A percentile compares a stretch with the other conserved stretches of the same genome.
Conservation (phyloP, 1,140 invertebrate genomes). For the Ceratina calcarata region DNA sequence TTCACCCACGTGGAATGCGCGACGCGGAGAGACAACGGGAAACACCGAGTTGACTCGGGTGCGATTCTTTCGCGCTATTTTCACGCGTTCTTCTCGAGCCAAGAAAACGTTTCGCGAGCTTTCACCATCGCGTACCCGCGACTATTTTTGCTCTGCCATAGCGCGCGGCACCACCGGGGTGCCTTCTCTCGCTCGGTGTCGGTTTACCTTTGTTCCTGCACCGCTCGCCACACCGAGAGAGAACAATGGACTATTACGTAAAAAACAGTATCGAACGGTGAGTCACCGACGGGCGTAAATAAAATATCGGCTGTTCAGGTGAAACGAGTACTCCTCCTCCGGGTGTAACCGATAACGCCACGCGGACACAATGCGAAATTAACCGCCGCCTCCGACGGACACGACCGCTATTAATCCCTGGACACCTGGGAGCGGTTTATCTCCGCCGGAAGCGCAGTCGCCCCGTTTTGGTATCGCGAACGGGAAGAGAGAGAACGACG, state of each 20-base stretch:
- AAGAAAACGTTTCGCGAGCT: conserved; percentile 46
- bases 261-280: conserved; percentile 9
- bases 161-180: not conserved
- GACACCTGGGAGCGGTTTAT: conserved; percentile 11
- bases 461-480: conserved; percentile 20
- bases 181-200: conserved; percentile 29
- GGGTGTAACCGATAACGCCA: conserved; percentile 9
- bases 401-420: conserved; percentile 13
- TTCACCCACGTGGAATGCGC: conserved; percentile 25
- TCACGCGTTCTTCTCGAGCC: conserved; percentile 27
- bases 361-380: conserved; percentile 13
- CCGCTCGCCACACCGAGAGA: not conserved
- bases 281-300: conserved; percentile 4
- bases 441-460: not conserved
- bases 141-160: conserved; percentile 46
- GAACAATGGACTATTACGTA: conserved; percentile 24
- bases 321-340: not conserved
- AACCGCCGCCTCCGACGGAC: conserved; percentile 16
- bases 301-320: not conserved
- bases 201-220: conserved; percentile 48
- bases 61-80: conserved; percentile 48
- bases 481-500: not conserved
- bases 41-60: not conserved
- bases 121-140: conserved; percentile 10
- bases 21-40: not conserved